phyloP scores from a whole-genome alignment of 1,140 invertebrate genomes.

The Heliconius hermathena region DNA sequence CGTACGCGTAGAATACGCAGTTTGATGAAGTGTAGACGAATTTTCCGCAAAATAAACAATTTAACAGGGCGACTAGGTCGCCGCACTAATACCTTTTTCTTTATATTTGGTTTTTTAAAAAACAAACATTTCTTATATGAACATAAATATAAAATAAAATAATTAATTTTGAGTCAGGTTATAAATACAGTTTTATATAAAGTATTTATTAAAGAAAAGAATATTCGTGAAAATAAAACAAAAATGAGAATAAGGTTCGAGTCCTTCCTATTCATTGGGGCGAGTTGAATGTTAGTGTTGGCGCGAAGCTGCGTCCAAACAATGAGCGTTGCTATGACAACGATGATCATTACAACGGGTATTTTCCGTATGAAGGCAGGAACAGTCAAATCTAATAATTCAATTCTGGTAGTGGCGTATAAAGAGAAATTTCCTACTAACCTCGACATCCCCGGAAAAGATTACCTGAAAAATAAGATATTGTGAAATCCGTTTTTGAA shows the following conservation, averaged over 20 bases:
- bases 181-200: background rate
- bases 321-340: background rate
- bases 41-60: too few species aligned
- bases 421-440: background rate
- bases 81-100: too few species aligned
- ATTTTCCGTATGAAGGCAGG: background rate
- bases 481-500: background rate
- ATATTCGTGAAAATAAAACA: background rate
- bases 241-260: background rate
- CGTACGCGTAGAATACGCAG: too few species aligned
- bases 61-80: too few species aligned
- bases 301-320: background rate
- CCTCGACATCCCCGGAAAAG: background rate
- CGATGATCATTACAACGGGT: background rate
- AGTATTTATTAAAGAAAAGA: background rate
- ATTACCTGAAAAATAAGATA: conserved; percentile 10
- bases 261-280: background rate
- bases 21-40: too few species aligned
- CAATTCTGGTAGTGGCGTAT: background rate
- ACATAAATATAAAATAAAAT: too few species aligned
- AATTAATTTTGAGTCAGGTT: background rate
- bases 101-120: too few species aligned
- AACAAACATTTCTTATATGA: too few species aligned
- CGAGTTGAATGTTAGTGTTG: background rate
- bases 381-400: background rate